Evolutionary conservation across 2,888 invertebrate species (phyloP), one percentile per base, ranked within the genome.

Genomic region (Tenthredo livida): DNA sequence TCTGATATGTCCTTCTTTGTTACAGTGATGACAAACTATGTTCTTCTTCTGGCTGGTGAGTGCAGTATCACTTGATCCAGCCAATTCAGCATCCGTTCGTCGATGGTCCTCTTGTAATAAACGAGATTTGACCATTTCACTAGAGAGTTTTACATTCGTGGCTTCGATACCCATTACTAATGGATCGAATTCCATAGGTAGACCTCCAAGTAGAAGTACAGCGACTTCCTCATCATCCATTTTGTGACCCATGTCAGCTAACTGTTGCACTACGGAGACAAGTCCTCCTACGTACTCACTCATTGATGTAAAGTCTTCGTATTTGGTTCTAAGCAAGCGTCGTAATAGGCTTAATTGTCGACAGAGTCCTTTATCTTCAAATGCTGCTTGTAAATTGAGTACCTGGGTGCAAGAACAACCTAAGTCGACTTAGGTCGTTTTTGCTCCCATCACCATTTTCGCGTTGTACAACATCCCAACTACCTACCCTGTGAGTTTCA

Each of bases 191-290:
- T 86, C 82, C 58, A 29, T 50, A 17, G 86, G 84, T 3, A 88
- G 87, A 4, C 88, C 86, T 84, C 86, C 87, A 54, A 88, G 67
- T 85, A 89, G 86, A 17, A 88, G 84, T 3, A 85, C 87, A 15
- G 86, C 88, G 15, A 89, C 47, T 61, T 87, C 87, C 75, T 88
- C 87, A 84, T 88, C 87, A 70, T 88, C 87, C 43, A 87, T 29
- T 25, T 85, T 86, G 15, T 86, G 86, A 9, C 85, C 85, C 0
- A 87, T 87, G 2, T 85, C 84, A 29, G 86, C 85, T 25, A 87
- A 84, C 84, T 87, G 84, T 72, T 88, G 88, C 12, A 87, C 86
- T 2, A 88, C 25, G 47, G 87, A 82, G 86, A 88, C 87, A 1
- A 86, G 70, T 70, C 86, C 87, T 77, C 87, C 88, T 1, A 88